Evolutionary conservation across 2,888 invertebrate genomes (phyloP).

Genomic region (Netelia inedita): DNA sequence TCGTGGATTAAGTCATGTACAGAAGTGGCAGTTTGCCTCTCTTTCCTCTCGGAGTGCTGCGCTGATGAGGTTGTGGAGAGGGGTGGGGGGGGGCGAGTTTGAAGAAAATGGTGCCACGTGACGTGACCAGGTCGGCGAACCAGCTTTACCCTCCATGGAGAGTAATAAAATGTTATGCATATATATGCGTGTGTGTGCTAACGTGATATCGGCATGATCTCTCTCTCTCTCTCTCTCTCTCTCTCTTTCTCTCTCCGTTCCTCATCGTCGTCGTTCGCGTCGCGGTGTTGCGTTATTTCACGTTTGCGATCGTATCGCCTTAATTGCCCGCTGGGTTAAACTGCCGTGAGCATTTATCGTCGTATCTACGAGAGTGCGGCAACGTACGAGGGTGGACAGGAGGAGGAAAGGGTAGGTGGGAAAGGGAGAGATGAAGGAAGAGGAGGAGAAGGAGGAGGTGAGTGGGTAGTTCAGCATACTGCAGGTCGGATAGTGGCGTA

Average conservation of each 20-base stretch:
- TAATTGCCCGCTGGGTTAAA: constrained; percentile 83
- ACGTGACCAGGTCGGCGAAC: constrained; percentile 39
- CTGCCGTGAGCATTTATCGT: constrained; percentile 81
- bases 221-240: background rate
- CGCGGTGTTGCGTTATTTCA: constrained; percentile 80
- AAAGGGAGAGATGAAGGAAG: constrained; percentile 6
- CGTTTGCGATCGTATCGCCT: constrained; percentile 82
- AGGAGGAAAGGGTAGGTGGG: constrained; percentile 14
- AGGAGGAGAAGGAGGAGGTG: constrained; percentile 20
- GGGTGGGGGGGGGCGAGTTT: background rate
- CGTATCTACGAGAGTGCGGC: constrained; percentile 78
- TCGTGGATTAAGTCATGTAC: background rate
- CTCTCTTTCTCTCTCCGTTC: background rate
- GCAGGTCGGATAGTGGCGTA: background rate
- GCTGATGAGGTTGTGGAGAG: too few species aligned
- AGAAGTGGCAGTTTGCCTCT: background rate
- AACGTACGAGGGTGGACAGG: constrained; percentile 63
- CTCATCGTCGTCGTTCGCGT: constrained; percentile 22
- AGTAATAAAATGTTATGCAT: background rate
- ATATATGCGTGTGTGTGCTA: constrained; percentile 10
- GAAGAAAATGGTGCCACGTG: constrained; percentile 10
- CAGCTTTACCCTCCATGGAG: background rate
- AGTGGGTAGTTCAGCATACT: constrained; percentile 65
- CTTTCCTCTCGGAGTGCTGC: background rate
- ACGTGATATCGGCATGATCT: constrained; percentile 25